Evolutionary conservation across 2,113 vertebrate genomes (phyloP).

Genomic region (Chaetura pelagica): DNA sequence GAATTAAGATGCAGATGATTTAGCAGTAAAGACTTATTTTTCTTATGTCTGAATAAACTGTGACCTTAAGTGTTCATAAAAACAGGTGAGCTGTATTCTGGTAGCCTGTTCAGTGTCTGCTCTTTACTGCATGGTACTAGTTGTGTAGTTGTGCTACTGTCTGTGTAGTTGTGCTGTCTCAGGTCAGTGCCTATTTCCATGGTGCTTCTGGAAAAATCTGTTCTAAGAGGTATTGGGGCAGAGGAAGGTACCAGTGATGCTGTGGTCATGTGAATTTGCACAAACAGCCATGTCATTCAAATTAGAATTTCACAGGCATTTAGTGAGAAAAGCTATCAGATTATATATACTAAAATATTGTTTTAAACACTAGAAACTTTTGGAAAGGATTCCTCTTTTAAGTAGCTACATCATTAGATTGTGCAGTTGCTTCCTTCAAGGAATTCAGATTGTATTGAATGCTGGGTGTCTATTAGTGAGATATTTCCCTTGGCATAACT

Average conservation of each 20-base stretch:
- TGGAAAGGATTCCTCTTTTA: background rate
- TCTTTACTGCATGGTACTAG: background rate
- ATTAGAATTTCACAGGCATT: background rate
- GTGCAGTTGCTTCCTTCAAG: background rate
- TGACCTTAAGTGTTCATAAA: background rate
- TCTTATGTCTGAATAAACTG: background rate
- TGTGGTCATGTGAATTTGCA: background rate
- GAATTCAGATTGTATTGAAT: background rate
- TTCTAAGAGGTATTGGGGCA: background rate
- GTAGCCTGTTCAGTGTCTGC: background rate
- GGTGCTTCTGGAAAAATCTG: background rate
- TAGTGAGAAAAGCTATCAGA: background rate
- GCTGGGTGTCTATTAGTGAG: background rate
- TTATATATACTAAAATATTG: background rate
- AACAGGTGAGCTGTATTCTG: background rate
- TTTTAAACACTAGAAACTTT: background rate
- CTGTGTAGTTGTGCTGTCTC: background rate
- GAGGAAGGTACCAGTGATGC: background rate
- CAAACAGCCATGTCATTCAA: background rate
- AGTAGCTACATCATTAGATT: background rate
- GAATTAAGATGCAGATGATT: conserved; percentile 22
- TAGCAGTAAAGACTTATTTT: conserved; percentile 30
- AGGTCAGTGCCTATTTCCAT: background rate
- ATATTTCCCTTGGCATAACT: background rate
- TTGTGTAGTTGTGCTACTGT: background rate